These are phyloP conservation scores for Metellina segmentata DNA, from an alignment of 2,888 invertebrate genomes.

Conservation along the genomic window DNA sequence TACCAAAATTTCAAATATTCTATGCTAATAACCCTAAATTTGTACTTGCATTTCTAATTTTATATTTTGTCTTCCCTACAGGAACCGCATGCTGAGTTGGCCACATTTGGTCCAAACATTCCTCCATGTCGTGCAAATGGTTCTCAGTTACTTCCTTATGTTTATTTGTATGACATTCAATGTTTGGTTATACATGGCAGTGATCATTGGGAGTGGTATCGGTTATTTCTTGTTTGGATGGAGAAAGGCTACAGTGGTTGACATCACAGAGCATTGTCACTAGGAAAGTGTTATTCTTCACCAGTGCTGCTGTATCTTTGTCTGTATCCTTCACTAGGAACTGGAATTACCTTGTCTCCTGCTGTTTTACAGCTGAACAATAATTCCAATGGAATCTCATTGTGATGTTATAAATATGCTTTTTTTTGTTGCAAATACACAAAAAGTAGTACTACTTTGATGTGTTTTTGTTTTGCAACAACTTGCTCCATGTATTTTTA, in stretches of 20 bases:
- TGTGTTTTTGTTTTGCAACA: too few species aligned
- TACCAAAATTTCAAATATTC: not conserved
- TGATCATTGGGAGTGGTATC: slow-evolving; percentile 92
- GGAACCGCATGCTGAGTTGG: slow-evolving; percentile 72
- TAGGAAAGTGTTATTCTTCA: slow-evolving; percentile 25
- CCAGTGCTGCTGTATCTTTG: not conserved
- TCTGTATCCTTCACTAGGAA: not conserved
- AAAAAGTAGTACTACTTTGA: too few species aligned
- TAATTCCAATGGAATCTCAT: too few species aligned
- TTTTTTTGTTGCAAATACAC: too few species aligned
- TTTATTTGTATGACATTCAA: slow-evolving; percentile 98
- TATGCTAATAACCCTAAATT: not conserved
- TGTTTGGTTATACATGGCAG: slow-evolving; percentile 93
- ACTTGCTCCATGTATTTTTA: too few species aligned
- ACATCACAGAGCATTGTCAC: slow-evolving; percentile 78
- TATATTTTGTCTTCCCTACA: not conserved
- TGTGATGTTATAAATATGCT: too few species aligned
- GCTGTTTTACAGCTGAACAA: too few species aligned
- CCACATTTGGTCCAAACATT: slow-evolving; percentile 70
- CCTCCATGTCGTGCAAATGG: slow-evolving; percentile 82
- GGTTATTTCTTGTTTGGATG: slow-evolving; percentile 98
- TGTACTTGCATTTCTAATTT: not conserved
- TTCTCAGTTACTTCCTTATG: slow-evolving; percentile 96
- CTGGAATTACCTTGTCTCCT: too few species aligned
- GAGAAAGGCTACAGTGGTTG: slow-evolving; percentile 85